These are phyloP conservation scores for Brachynemurus nebulosus DNA, from an alignment of 2,888 invertebrate species.

Conservation along the genomic window DNA sequence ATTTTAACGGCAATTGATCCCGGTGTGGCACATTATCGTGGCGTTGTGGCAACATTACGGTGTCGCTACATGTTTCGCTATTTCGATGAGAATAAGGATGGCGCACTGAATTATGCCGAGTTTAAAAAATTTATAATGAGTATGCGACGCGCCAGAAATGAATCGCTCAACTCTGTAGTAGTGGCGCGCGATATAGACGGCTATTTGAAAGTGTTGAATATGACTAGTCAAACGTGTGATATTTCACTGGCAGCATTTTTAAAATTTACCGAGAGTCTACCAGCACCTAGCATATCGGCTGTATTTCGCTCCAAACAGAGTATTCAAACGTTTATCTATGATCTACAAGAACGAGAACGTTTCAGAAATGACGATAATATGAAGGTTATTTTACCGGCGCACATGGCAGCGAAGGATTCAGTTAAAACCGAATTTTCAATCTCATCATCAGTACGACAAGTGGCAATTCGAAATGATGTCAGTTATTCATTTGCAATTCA, in stretches of 20 bases:
- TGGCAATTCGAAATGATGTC: conserved; percentile 9
- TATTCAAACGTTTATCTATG: conserved; percentile 19
- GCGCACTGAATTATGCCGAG: conserved; percentile 39
- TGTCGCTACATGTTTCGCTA: conserved; percentile 57
- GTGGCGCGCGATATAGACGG: conserved; percentile 38
- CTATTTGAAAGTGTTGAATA: conserved; percentile 20
- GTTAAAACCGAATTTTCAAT: too few species aligned
- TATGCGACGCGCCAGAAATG: conserved; percentile 37
- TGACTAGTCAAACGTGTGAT: conserved; percentile 24
- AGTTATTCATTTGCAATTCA: conserved; percentile 40
- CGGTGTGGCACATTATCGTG: conserved; percentile 46
- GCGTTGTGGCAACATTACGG: conserved; percentile 48
- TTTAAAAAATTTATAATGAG: conserved; percentile 43
- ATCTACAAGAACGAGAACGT: conserved; percentile 7
- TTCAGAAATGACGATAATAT: too few species aligned
- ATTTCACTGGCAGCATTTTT: conserved; percentile 36
- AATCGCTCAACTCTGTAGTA: conserved; percentile 37
- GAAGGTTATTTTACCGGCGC: too few species aligned
- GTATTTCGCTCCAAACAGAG: conserved; percentile 44
- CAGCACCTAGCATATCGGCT: conserved; percentile 51
- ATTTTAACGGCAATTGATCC: conserved; percentile 53
- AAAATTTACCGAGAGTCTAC: conserved; percentile 47
- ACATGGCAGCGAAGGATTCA: too few species aligned
- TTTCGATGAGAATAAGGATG: conserved; percentile 40
- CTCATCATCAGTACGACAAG: too few species aligned